Evolutionary conservation across 2,888 invertebrate species (phyloP).

Genomic region (Drosophila melanocephala): DNA sequence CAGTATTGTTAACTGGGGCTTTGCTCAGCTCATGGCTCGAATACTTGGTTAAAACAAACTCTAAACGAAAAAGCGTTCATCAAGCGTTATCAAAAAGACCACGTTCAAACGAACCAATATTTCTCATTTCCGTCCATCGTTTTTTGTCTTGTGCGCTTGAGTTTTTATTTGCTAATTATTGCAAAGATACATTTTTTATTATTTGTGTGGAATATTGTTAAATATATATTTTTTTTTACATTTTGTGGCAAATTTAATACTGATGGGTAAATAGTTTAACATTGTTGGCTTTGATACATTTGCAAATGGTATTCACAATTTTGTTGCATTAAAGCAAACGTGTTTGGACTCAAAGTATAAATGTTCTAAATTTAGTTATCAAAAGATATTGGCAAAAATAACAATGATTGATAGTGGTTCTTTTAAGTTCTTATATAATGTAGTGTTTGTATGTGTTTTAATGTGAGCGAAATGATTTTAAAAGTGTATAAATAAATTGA

Average conservation of each 20-base stretch:
- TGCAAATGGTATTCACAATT: background rate
- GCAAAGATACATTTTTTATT: slow-evolving; percentile 7
- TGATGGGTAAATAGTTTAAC: background rate
- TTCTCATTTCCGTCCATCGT: slow-evolving; percentile 27
- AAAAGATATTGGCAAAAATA: background rate
- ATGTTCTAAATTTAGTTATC: background rate
- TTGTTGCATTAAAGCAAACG: background rate
- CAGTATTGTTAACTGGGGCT: background rate
- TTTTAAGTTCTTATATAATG: no score
- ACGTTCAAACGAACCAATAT: slow-evolving; percentile 34
- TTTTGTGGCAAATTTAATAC: slow-evolving; percentile 5
- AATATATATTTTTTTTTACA: background rate
- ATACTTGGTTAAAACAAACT: background rate
- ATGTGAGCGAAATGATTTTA: slow-evolving; percentile 14
- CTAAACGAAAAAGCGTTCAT: background rate
- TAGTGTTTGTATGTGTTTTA: background rate
- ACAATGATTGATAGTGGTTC: background rate
- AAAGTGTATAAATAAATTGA: slow-evolving; percentile 43
- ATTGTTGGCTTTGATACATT: background rate
- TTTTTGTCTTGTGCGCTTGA: slow-evolving; percentile 20
- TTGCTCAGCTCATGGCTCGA: slow-evolving; percentile 13
- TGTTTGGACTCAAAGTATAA: background rate
- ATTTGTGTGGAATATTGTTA: background rate
- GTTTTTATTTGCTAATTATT: slow-evolving; percentile 18
- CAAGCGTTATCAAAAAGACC: slow-evolving; percentile 21